These are phyloP conservation scores for Polyploca ridens DNA, from an alignment of 2,888 invertebrate genomes.

Conservation along the genomic window DNA sequence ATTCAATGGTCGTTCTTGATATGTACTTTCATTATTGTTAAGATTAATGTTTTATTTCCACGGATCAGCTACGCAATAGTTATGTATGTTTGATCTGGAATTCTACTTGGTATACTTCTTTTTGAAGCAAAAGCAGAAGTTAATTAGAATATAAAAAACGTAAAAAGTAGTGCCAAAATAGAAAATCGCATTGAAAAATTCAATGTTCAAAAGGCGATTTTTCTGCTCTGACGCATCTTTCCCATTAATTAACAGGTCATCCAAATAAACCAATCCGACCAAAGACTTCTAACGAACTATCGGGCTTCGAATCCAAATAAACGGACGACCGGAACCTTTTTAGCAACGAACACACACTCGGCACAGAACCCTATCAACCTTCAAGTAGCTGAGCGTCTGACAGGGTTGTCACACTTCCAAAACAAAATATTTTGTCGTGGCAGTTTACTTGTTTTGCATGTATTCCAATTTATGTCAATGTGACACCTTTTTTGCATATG, in stretches of 20 bases:
- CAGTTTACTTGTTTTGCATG: too few relatives aligned
- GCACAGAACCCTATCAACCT: conserved; percentile 9
- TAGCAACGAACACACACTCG: conserved; percentile 1
- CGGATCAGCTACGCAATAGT: too few relatives aligned
- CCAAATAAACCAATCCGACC: not conserved
- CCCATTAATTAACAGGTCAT: conserved; percentile 1
- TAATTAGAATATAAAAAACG: too few relatives aligned
- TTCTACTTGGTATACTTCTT: too few relatives aligned
- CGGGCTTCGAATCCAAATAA: conserved; percentile 3
- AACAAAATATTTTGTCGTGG: too few relatives aligned
- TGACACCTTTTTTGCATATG: too few relatives aligned
- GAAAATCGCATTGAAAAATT: not conserved
- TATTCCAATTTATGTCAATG: too few relatives aligned
- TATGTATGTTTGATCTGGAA: too few relatives aligned
- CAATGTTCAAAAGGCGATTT: not conserved
- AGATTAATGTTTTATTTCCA: too few relatives aligned
- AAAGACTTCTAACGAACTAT: conserved; percentile 3
- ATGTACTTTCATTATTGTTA: too few relatives aligned
- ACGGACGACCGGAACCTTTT: not conserved
- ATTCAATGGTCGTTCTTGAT: not conserved
- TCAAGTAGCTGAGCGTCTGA: not conserved
- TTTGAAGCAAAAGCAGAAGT: too few relatives aligned
- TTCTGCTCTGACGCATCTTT: not conserved
- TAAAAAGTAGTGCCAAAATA: not conserved
- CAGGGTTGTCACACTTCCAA: not conserved